Evolutionary conservation across 2,888 invertebrate species (phyloP), one percentile per base, ranked within the genome.

Genomic region (Epistrophella euchroma): DNA sequence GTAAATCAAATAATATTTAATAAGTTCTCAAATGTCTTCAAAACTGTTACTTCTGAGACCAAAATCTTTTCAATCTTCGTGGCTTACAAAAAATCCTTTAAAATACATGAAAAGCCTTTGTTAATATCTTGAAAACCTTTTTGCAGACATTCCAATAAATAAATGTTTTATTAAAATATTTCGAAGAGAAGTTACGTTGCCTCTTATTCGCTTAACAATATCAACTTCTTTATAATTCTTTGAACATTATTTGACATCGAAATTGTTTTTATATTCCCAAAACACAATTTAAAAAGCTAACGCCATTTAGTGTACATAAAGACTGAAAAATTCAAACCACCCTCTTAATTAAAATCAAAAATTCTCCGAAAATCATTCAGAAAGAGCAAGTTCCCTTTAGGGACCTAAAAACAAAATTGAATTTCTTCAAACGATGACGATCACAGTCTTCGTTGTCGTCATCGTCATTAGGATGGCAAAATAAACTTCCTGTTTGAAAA

Each of bases 401-500:
- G 60, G 76, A 56, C 37, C 43, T 47, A 47, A 66, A 75, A 72
- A 66, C 40, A 55, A 80, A 76, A 85, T 80, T 80, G 60, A 80
- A 85, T 80, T 81, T 68, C 37, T 68, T 80, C 81, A 77, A 76
- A 85, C 76, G 80, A 76, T 80, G 76, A 85, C 56, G 80, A 76
- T 72, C 68, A 60, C 45, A 22, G 7, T 37, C 19, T 43, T 50
- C 50, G 32, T 4, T 11, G 9, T 35, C 0, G 0, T 35, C n/a
- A 0, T 1, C 64, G 10, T 9, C 66, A 32, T 50, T 28, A 9
- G 7, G 11, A n/a, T 62, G 25, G 11, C 15, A 79, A 82, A 52
- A 45, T 37, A 58, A 75, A 80, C 81, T 81, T 77, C 70, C 77
- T 70, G 73, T 73, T 74, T 13, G 70, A 77, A 76, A 68, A 77